Evolutionary conservation across 2,797 vertebrate species (phyloP).

Genomic region (Picus viridis): DNA sequence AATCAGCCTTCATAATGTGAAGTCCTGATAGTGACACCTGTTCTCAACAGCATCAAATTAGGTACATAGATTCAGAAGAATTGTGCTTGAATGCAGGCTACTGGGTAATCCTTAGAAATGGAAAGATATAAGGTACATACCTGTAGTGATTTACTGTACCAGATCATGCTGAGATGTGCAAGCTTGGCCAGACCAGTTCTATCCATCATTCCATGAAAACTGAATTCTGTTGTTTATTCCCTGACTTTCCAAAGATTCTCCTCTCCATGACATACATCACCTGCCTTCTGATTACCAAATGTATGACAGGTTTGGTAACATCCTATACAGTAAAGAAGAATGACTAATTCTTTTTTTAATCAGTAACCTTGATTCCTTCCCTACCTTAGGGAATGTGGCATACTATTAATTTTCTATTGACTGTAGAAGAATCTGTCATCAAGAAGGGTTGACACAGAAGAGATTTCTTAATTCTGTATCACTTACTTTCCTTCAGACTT

Average conservation of each 20-base stretch:
- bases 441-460: neutral
- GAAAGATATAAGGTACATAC: too few relatives aligned
- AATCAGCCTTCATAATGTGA: too few relatives aligned
- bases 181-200: neutral
- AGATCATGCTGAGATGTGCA: too few relatives aligned
- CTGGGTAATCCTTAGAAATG: too few relatives aligned
- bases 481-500: neutral
- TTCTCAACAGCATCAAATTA: too few relatives aligned
- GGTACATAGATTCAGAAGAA: too few relatives aligned
- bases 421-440: neutral
- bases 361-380: neutral
- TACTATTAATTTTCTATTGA: neutral
- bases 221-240: neutral
- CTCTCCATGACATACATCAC: neutral
- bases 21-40: too few relatives aligned
- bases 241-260: neutral
- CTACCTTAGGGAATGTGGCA: fast-evolving
- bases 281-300: neutral
- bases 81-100: too few relatives aligned
- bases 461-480: neutral
- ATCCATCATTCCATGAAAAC: neutral
- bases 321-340: neutral
- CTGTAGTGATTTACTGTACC: too few relatives aligned
- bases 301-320: neutral
- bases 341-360: neutral